Evolutionary conservation across 1,140 invertebrate genomes (phyloP), one percentile per base, ranked within the genome.

Genomic region (Pachyrhynchus sulphureomaculatus): DNA sequence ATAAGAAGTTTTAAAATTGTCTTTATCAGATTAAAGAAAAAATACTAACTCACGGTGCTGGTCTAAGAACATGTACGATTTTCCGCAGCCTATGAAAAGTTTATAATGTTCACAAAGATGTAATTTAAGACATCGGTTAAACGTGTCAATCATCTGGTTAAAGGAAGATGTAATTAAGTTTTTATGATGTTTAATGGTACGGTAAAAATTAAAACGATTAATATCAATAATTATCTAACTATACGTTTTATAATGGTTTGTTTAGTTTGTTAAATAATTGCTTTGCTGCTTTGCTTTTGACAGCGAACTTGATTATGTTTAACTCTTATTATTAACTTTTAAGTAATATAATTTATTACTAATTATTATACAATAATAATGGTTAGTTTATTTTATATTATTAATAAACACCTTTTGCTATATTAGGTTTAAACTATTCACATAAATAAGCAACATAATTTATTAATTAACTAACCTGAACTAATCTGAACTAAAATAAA

Each of bases 151-250:
- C 47, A 49, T 17, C 10, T 12, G 15, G 8, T 33, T 29, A 49
- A 13, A 34, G 32, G 47, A 49, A 49, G 26, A 29, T 49, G 32
- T 34, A 49, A 49, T 49, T 49, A 49, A 34, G 9, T 49, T 49
- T 49, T 49, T 34, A 20, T 13, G 37, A 1, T 41, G 17, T n/a
- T 8, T 34, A 49, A 15, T 49, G 47, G n/a, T 18, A 9, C 6
- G 18, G 29, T 32, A 24, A 49, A 20, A 49, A 34, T 49, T 49
- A 34, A 33, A 49, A 49, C 26, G 47, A 49, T 49, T 34, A 26
- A 49, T 49, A 49, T 34, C 47, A 49, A 49, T 49, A 49, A 49
- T 49, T 49, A 49, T 49, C n/a, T 15, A 13, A 26, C 45, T 48
- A 23, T 23, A 48, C 8, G 24, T 26, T 26, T 26, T 26, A 26